A percentile compares a stretch with the other conserved stretches of the same genome.
Conservation (phyloP, 2,797 vertebrate species). For the Neosilurus mollespiculum region DNA sequence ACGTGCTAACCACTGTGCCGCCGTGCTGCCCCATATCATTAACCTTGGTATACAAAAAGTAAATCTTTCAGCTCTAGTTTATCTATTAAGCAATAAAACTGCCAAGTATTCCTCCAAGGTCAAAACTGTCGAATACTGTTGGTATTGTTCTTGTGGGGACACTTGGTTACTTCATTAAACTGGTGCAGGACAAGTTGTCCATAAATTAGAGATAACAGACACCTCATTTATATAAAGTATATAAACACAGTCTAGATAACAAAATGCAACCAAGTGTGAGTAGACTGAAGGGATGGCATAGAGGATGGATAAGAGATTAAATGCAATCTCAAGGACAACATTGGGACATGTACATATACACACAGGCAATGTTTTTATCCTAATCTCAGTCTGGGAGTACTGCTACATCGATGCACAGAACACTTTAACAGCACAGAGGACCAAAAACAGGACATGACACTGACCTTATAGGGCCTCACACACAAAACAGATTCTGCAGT, state of each 20-base stretch:
- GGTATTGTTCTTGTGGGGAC: not conserved
- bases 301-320: conserved; percentile 16
- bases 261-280: not conserved
- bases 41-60: not conserved
- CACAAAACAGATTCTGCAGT: conserved; percentile 9
- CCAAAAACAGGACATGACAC: conserved; percentile 4
- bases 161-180: not conserved
- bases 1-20: too few relatives aligned
- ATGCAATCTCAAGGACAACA: conserved; percentile 19
- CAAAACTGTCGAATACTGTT: not conserved
- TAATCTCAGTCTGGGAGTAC: conserved; percentile 1
- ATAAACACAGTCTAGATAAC: conserved; percentile 5
- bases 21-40: too few relatives aligned
- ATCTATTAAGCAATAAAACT: not conserved
- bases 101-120: not conserved
- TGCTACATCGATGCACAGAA: not conserved
- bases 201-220: not conserved
- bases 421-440: not conserved
- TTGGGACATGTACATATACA: not conserved
- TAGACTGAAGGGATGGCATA: not conserved
- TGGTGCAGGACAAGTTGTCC: not conserved
- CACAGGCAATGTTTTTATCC: conserved; percentile 8
- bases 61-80: not conserved
- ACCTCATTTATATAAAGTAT: conserved; percentile 9
- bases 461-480: conserved; percentile 24